Base-by-base conservation (phyloP, 2,888 invertebrate species). In the Drosophila pegasa region DNA sequence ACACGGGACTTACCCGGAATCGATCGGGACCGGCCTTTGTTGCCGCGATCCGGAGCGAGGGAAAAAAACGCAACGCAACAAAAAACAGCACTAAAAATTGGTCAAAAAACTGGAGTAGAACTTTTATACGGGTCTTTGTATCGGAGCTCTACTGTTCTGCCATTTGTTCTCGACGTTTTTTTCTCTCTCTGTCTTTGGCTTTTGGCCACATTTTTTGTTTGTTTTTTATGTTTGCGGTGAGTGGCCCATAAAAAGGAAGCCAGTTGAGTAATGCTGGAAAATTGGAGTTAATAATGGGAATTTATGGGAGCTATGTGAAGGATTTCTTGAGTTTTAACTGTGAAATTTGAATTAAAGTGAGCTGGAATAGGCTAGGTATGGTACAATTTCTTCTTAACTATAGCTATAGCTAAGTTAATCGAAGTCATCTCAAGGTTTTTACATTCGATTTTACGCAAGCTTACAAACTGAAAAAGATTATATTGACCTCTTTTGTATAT, bases 31-130 rank as follows among this genome's bases (percentile, higher is more conserved):
- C n/a, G 16, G 16, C 6, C 50, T 16, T 64, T 64, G 72, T 74
- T 31, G 25, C 9, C 1, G 1, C 40, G 16, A 20, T 29, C 33
- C 40, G 48, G 9, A 14, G 14, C 33, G 50, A 25, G 9, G 20
- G 40, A 76, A 71, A 76, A 75, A 69, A 37, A 40, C 14, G 33
- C 43, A 55, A 48, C 22, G 3, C 9, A 62, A 89, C 82, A 90
- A 90, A 90, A 85, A 89, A 90, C 81, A 79, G 75, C 85, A 82
- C 88, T 89, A 87, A 88, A 90, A 89, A 90, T 82, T 87, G 90
- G 89, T 87, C 81, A 89, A 88, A 90, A 89, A 90, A 89, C 82
- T 90, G 61, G 90, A 87, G 78, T 75, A 75, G 75, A 80, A 64
- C 56, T 71, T 84, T 89, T 88, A 77, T 83, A 74, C 70, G 69